Percentiles rank a stretch among this genome's conserved stretches.
Conservation (phyloP, 2,113 vertebrate genomes). For the Tursiops truncatus region DNA sequence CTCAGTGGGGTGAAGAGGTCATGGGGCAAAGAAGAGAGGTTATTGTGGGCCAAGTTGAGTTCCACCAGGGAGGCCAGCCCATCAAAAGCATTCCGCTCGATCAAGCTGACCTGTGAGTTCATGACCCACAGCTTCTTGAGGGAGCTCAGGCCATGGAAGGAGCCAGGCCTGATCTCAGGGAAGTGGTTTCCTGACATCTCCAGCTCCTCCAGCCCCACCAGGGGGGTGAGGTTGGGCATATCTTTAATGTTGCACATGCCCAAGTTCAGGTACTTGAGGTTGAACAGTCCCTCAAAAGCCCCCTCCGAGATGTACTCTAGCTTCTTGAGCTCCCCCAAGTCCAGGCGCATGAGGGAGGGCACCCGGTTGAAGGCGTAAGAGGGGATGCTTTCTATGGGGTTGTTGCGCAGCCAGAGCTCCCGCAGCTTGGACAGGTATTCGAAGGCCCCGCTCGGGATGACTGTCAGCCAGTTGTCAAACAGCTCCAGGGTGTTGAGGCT, state of each 20-base stretch:
- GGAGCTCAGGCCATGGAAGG: slow-evolving; percentile 94
- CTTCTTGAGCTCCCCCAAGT: slow-evolving; percentile 96
- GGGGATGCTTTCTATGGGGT: slow-evolving; percentile 98
- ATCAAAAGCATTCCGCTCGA: slow-evolving; percentile 98
- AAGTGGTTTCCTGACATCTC: slow-evolving; percentile 99
- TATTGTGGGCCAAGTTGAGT: slow-evolving; percentile 99
- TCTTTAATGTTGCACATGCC: slow-evolving; percentile 98
- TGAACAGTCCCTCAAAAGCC: slow-evolving; percentile 96
- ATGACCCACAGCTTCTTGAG: slow-evolving; percentile 99
- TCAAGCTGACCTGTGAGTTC: slow-evolving; percentile 95
- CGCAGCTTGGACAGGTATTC: slow-evolving; percentile 98
- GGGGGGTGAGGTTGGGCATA: slow-evolving; percentile 93
- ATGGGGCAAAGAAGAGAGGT: slow-evolving; percentile 96
- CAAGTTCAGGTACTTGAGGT: slow-evolving; percentile 98
- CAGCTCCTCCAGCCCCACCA: slow-evolving; percentile 95
- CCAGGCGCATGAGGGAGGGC: slow-evolving; percentile 96
- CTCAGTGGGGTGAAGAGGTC: slow-evolving; percentile 96
- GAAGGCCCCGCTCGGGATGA: slow-evolving; percentile 98
- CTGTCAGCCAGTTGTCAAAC: slow-evolving; percentile 98
- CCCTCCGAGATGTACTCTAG: slow-evolving; percentile 98
- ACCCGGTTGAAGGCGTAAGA: slow-evolving; percentile 98
- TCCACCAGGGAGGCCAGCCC: slow-evolving; percentile 96
- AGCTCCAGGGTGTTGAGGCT: slow-evolving; percentile 98
- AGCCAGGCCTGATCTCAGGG: slow-evolving; percentile 92
- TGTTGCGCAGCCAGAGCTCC: slow-evolving; percentile 98